Evolutionary conservation across 1,140 invertebrate species (phyloP).

Genomic region (Pachypeltis micranthus): DNA sequence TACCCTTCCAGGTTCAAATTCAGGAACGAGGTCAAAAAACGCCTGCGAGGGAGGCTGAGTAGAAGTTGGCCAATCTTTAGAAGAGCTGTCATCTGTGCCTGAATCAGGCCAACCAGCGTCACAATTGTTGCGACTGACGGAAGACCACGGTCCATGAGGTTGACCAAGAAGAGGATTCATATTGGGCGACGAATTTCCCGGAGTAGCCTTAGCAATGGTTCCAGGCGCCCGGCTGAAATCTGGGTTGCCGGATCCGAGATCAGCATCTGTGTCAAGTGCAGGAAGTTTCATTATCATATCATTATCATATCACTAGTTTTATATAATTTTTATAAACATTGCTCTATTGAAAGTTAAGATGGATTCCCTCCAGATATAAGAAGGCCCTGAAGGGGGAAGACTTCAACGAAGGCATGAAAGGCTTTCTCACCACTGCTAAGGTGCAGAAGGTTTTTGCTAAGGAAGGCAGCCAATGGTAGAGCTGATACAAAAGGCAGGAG

Average conservation of each 20-base stretch:
- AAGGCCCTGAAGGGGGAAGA: too few relatives aligned
- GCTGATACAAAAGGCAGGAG: too few relatives aligned
- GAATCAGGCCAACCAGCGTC: constrained; percentile 67
- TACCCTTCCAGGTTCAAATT: constrained; percentile 94
- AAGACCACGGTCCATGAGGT: constrained; percentile 58
- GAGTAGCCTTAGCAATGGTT: constrained; percentile 54
- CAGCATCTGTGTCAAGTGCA: constrained; percentile 66
- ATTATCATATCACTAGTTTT: too few relatives aligned
- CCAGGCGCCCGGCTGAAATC: constrained; percentile 87
- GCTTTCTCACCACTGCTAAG: too few relatives aligned
- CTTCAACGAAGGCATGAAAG: too few relatives aligned
- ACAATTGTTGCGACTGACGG: constrained; percentile 44
- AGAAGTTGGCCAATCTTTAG: constrained; percentile 59
- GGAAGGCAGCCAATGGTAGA: too few relatives aligned
- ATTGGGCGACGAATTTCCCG: constrained; percentile 51
- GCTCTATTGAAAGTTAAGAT: too few relatives aligned
- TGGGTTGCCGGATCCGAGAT: constrained; percentile 41
- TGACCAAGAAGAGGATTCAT: constrained; percentile 52
- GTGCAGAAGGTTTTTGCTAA: too few relatives aligned
- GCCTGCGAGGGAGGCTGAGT: constrained; percentile 47
- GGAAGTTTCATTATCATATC: too few relatives aligned
- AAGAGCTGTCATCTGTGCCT: constrained; percentile 41
- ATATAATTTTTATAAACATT: too few relatives aligned
- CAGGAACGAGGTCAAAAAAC: constrained; percentile 83
- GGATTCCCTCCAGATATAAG: too few relatives aligned